A percentile compares a stretch with the other conserved stretches of the same genome.
Conservation (phyloP, 2,113 vertebrate species). For the Galemys pyrenaicus region DNA sequence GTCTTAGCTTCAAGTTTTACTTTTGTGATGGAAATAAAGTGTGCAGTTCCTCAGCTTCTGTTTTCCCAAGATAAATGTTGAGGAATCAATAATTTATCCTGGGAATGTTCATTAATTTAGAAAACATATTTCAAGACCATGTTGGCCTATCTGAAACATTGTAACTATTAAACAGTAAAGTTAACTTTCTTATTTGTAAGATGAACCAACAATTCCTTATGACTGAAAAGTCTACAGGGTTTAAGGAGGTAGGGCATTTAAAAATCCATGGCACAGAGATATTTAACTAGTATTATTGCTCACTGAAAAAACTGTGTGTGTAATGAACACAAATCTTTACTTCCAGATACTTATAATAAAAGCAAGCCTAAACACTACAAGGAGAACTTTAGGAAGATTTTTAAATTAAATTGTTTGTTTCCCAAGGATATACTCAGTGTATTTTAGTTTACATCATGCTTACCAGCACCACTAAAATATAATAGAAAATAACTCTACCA, state of each 20-base stretch:
- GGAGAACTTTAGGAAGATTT: background rate
- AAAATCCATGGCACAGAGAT: background rate
- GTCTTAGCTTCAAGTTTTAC: background rate
- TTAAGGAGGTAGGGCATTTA: background rate
- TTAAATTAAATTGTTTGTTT: background rate
- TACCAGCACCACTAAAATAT: background rate
- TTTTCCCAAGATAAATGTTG: background rate
- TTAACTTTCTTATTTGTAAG: background rate
- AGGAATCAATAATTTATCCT: background rate
- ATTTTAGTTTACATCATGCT: slow-evolving; percentile 23
- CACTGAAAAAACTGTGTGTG: background rate
- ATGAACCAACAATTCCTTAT: background rate
- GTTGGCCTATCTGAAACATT: background rate
- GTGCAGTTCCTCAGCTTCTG: background rate
- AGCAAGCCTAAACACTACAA: background rate
- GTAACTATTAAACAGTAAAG: background rate
- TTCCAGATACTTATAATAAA: background rate
- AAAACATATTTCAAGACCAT: background rate
- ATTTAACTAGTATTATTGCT: background rate
- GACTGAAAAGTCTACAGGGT: background rate
- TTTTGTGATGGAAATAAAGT: background rate
- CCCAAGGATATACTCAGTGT: background rate
- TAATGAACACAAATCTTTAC: background rate
- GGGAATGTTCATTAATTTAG: background rate
- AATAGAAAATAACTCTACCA: slow-evolving; percentile 25